phyloP scores from a whole-genome alignment of 2,113 vertebrate genomes.

The Nipponia nippon region DNA sequence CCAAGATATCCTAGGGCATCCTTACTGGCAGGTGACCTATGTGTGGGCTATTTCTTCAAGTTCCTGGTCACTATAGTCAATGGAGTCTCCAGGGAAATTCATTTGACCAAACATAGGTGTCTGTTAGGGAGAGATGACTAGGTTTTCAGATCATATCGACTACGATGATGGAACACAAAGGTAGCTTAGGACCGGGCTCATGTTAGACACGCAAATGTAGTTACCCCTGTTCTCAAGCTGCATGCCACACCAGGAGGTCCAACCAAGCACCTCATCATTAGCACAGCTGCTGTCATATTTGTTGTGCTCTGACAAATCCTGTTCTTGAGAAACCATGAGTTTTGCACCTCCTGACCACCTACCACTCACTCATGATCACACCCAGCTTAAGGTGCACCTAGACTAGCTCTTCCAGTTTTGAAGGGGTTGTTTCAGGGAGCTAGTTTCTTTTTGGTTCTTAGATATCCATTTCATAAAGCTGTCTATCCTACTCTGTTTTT shows the following conservation, averaged over 20 bases:
- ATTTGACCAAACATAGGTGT: not conserved
- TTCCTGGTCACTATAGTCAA: not conserved
- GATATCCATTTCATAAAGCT: not conserved
- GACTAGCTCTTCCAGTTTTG: not conserved
- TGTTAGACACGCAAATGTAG: not conserved
- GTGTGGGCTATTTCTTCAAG: not conserved
- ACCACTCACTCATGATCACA: not conserved
- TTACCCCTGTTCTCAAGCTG: not conserved
- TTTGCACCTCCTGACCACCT: not conserved
- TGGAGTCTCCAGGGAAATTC: not conserved
- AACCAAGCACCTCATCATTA: not conserved
- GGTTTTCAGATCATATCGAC: not conserved
- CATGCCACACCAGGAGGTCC: not conserved
- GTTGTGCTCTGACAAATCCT: not conserved
- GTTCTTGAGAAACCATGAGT: not conserved
- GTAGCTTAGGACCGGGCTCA: not conserved
- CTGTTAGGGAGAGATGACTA: not conserved
- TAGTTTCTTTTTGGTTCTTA: not conserved
- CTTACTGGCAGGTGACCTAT: not conserved
- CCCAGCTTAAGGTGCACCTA: not conserved
- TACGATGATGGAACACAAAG: not conserved
- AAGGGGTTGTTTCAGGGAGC: not conserved
- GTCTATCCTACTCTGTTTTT: not conserved
- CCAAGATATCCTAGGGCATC: not conserved
- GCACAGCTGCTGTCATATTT: not conserved